phyloP scores from a whole-genome alignment of 2,113 vertebrate species.

The Stigmatopora argus region DNA sequence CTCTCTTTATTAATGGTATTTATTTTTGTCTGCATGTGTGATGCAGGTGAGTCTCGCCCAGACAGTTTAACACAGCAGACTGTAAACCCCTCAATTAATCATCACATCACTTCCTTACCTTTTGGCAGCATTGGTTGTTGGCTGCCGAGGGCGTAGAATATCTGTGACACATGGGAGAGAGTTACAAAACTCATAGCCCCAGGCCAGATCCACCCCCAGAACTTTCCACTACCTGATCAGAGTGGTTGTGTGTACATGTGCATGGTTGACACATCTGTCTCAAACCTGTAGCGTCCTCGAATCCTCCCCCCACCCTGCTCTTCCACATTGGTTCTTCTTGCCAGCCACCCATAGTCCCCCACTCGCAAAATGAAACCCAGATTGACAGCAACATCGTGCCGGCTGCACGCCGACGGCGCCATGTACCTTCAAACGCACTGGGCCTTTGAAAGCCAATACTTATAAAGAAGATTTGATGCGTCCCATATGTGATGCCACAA shows the following conservation, averaged over 20 bases:
- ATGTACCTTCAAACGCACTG: constrained; percentile 71
- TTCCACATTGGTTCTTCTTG: background rate
- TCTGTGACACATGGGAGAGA: constrained; percentile 94
- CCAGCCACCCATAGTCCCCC: background rate
- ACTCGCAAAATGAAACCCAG: constrained; percentile 81
- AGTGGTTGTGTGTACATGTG: constrained; percentile 43
- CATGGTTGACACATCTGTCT: constrained; percentile 97
- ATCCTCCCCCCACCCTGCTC: constrained; percentile 60
- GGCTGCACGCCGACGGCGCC: constrained; percentile 90
- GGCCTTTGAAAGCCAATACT: constrained; percentile 33
- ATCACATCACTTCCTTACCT: constrained; percentile 1
- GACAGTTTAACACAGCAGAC: constrained; percentile 17
- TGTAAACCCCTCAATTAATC: constrained; percentile 7
- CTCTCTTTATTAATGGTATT: no score
- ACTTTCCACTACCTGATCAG: constrained; percentile 97
- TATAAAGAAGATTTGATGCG: constrained; percentile 73
- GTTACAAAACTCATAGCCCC: constrained; percentile 93
- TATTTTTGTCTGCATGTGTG: constrained; percentile 3
- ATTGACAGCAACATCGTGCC: constrained; percentile 83
- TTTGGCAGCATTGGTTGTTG: constrained; percentile 82
- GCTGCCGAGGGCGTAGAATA: constrained; percentile 81
- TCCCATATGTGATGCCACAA: constrained; percentile 96
- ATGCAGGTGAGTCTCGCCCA: constrained; percentile 32
- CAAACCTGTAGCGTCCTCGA: constrained; percentile 93
- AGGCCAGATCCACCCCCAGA: constrained; percentile 81